phyloP scores from a whole-genome alignment of 1,140 invertebrate species.

The Zophobas morio region DNA sequence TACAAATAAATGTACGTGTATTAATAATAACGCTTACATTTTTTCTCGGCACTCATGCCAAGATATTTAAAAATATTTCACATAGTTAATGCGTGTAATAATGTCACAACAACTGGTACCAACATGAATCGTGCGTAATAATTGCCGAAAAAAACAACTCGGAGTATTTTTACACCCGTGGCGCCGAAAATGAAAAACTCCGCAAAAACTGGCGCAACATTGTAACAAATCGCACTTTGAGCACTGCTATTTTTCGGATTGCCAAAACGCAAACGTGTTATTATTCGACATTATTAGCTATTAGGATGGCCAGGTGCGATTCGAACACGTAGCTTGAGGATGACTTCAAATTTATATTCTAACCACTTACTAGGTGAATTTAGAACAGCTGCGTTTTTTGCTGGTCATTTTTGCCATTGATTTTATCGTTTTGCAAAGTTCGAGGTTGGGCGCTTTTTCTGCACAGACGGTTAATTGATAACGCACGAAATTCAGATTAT shows the following conservation, averaged over 20 bases:
- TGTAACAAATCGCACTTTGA: neutral
- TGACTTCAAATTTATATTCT: constrained; percentile 2
- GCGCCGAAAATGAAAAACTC: no score
- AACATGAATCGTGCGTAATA: constrained; percentile 22
- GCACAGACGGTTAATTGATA: neutral
- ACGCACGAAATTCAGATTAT: no score
- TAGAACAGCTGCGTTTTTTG: constrained; percentile 21
- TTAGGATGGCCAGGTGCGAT: constrained; percentile 16
- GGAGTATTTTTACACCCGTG: constrained; percentile 6
- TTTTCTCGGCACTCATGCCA: constrained; percentile 10
- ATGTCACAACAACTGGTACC: constrained; percentile 25
- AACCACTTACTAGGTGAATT: neutral
- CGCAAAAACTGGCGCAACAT: neutral
- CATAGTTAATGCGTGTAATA: constrained; percentile 19
- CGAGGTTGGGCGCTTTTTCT: constrained; percentile 6
- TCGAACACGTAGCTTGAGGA: constrained; percentile 1
- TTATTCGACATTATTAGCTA: neutral
- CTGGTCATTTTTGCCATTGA: constrained; percentile 15
- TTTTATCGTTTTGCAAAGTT: constrained; percentile 18
- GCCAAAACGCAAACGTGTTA: neutral
- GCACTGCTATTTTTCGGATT: neutral
- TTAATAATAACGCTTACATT: constrained; percentile 3
- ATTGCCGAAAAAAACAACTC: constrained; percentile 6
- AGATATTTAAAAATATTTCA: constrained; percentile 42
- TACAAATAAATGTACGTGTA: constrained; percentile 19